Evolutionary conservation across 2,888 invertebrate species (phyloP).

Genomic region (Drosophila yooni): DNA sequence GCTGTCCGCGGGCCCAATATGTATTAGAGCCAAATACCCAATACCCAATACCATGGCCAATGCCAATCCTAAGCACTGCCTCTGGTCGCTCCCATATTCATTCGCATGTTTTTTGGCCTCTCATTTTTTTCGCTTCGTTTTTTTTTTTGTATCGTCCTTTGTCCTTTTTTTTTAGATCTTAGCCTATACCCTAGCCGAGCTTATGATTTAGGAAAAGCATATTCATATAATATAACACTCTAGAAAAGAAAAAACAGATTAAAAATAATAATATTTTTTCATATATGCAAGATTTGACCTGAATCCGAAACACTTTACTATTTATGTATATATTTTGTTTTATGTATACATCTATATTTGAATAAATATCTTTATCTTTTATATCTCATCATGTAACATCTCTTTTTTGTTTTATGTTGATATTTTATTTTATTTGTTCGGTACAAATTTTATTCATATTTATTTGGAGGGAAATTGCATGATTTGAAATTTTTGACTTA

Average conservation of each 20-base stretch:
- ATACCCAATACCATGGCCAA: constrained; percentile 3
- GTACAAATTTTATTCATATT: background rate
- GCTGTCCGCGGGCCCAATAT: constrained; percentile 27
- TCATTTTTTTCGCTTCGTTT: constrained; percentile 16
- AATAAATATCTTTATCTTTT: background rate
- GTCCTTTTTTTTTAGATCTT: constrained; percentile 37
- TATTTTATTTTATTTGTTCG: background rate
- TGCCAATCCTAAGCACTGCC: constrained; percentile 33
- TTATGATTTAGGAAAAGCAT: too few relatives aligned
- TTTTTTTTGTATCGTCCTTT: constrained; percentile 39
- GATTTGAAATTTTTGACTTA: background rate
- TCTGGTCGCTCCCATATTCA: constrained; percentile 57
- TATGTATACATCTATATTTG: background rate
- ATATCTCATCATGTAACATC: background rate
- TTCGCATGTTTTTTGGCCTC: constrained; percentile 60
- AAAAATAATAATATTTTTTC: background rate
- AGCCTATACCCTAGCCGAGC: constrained; percentile 22
- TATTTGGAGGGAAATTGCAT: background rate
- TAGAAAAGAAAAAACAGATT: background rate
- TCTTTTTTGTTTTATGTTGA: background rate
- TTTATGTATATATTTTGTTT: rapidly evolving
- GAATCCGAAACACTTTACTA: background rate
- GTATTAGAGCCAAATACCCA: constrained; percentile 14
- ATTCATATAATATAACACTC: background rate
- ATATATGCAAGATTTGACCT: background rate